These are phyloP conservation scores for Liasis olivaceus DNA, from an alignment of 2,797 vertebrate species.

Conservation along the genomic window DNA sequence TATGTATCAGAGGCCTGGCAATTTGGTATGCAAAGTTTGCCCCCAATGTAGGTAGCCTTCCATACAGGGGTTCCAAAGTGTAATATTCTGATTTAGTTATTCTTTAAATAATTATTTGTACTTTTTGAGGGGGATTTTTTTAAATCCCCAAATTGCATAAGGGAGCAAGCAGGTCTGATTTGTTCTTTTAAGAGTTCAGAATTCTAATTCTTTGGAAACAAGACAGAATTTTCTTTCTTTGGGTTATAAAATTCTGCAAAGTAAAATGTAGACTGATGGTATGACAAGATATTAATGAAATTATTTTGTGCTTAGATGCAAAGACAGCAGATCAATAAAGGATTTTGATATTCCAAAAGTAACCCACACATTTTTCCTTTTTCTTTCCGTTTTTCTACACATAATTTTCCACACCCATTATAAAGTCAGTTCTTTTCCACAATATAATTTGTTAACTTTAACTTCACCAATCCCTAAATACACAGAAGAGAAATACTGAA, in stretches of 20 bases:
- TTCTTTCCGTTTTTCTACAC: neutral
- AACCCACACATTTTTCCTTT: neutral
- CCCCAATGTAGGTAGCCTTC: neutral
- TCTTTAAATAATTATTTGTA: too few relatives aligned
- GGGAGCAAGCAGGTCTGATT: too few relatives aligned
- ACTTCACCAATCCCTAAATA: neutral
- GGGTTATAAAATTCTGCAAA: neutral
- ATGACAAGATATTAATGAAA: neutral
- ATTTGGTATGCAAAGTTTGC: neutral
- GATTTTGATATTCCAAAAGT: neutral
- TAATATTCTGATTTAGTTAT: too few relatives aligned
- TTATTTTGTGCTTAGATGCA: neutral
- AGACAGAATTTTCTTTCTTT: neutral
- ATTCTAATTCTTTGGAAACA: neutral
- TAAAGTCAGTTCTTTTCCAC: neutral
- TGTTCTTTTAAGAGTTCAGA: neutral
- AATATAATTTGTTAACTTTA: neutral
- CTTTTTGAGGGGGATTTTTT: too few relatives aligned
- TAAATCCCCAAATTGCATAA: too few relatives aligned
- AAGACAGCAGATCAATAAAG: neutral
- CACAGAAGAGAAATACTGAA: neutral
- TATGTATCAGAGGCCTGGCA: neutral
- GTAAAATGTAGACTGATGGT: neutral
- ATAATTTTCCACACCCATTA: neutral
- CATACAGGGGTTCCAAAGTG: too few relatives aligned